Evolutionary conservation across 2,113 vertebrate species (phyloP), one percentile per base, ranked within the genome.

Genomic region (Odobenus rosmarus): DNA sequence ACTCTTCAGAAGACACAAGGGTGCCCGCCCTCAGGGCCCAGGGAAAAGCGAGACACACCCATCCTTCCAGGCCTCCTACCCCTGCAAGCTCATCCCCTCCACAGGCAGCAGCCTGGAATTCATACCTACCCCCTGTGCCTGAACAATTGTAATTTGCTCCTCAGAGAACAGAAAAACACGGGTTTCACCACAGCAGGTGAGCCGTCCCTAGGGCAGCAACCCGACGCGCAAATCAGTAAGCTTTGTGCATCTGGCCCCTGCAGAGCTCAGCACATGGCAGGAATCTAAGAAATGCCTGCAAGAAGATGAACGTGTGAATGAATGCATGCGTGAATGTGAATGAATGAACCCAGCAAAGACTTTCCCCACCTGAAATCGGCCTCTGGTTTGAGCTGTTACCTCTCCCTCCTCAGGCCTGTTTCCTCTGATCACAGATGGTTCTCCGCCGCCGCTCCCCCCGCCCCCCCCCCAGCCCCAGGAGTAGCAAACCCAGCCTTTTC

Each of bases 401-500:
- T 16, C 64, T 69, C 39, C 72, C 79, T 96, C 53, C 26, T 18
- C 59, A 59, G 59, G 36, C 74, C 51, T 26, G 57, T 89, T 95
- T 84, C 57, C 42, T 90, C 61, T 51, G 67, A 42, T 18, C 80
- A 21, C 36, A 33, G 49, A 57, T 9, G 42, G 81, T 64, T 90
- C 39, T 64, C 49, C 28, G 13, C 59, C 28, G 0, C 13, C 24
- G 13, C 62, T 13, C 24, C 12, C 62, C 28, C 5, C 13, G 13
- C 62, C 14, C 26, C 7, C 7, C 61, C 93, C 33, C 42, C 76
- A 62, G 24, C 46, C n/a, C 26, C 1, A 79, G 36, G 31, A 85
- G 10, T 62, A 93, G 55, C 92, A 96, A 88, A 88, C 24, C 15
- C 55, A 69, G 79, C 28, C 39, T 77, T 95, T 97, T 6, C 13